Base-by-base conservation (phyloP, 2,113 vertebrate genomes). In the Alaudala cheleensis region DNA sequence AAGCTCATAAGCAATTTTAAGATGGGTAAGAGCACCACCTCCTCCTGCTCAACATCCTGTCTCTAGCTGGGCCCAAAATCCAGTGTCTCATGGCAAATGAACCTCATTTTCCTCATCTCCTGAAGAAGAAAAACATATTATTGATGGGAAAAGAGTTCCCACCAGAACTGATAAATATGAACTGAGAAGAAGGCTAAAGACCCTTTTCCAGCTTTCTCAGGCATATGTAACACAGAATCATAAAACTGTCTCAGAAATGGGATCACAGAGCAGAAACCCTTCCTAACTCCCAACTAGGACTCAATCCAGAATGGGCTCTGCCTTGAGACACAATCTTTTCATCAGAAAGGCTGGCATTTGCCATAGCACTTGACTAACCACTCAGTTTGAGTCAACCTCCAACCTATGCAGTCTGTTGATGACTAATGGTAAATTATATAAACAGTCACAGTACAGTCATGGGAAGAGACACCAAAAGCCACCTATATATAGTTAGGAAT, bases 371-470 rank as follows among this genome's bases (percentile, higher is more conserved):
- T 50, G 53, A 92, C 65, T 71, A 89, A 87, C 34, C 56, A 62
- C 86, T 83, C 73, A 47, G 49, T 60, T 92, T 92, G 84, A 89
- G 61, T 81, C 70, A 89, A 85, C 20, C 70, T 57, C 61, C 65
- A 70, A 49, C 49, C 89, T 65, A 14, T 81, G 62, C 78, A 82
- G 50, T 22, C 49, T 60, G 33, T 16, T 76, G 81, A 79, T 87
- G 73, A 92, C 53, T 86, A 87, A 94, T 34, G 34, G 87, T 39
- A 95, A 87, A 93, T 78, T 51, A 81, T 33, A 88, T 21, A 82
- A 95, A 89, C 73, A 96, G 91, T 61, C 61, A 92, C 84, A 85
- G 62, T 42, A 29, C 42, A 91, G 91, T 95, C 89, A 97, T 1
- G 25, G 83, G 81, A 90, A 85, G 62, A 74, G 94, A 85, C 45